These are phyloP conservation scores for Macrobrachium rosenbergii DNA, from an alignment of 1,140 invertebrate genomes.

Conservation along the genomic window DNA sequence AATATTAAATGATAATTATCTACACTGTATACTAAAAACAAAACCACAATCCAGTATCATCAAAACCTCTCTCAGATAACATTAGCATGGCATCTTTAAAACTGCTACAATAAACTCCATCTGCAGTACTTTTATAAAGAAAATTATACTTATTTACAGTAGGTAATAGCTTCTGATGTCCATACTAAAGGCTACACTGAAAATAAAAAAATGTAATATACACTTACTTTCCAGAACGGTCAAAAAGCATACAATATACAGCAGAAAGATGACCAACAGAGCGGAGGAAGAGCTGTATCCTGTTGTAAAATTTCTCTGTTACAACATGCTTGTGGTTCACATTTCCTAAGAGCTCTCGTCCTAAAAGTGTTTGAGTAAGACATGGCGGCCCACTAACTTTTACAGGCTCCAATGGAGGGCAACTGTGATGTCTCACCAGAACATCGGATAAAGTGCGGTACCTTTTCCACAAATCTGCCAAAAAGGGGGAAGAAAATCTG, in stretches of 20 bases:
- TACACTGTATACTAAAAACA: too few relatives aligned
- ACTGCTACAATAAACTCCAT: too few relatives aligned
- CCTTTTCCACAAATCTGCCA: constrained; percentile 35
- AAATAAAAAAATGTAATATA: neutral
- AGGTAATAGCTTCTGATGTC: neutral
- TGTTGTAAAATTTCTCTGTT: constrained; percentile 80
- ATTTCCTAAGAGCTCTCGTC: constrained; percentile 79
- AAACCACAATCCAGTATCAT: too few relatives aligned
- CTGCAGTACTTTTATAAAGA: too few relatives aligned
- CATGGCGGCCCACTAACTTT: constrained; percentile 65
- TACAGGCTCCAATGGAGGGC: constrained; percentile 28
- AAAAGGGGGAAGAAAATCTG: neutral
- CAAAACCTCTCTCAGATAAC: too few relatives aligned
- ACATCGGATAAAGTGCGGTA: constrained; percentile 29
- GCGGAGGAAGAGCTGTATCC: constrained; percentile 82
- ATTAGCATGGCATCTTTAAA: too few relatives aligned
- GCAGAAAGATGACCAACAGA: constrained; percentile 95
- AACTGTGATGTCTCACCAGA: constrained; percentile 3
- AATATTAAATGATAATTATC: too few relatives aligned
- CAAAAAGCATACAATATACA: constrained; percentile 96
- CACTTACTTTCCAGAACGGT: constrained; percentile 87
- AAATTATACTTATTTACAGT: too few relatives aligned
- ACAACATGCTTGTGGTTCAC: constrained; percentile 76
- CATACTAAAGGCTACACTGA: neutral
- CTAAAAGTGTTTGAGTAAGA: constrained; percentile 68